Evolutionary conservation across 2,888 invertebrate genomes (phyloP).

Genomic region (Caenorhabditis doughertyi): DNA sequence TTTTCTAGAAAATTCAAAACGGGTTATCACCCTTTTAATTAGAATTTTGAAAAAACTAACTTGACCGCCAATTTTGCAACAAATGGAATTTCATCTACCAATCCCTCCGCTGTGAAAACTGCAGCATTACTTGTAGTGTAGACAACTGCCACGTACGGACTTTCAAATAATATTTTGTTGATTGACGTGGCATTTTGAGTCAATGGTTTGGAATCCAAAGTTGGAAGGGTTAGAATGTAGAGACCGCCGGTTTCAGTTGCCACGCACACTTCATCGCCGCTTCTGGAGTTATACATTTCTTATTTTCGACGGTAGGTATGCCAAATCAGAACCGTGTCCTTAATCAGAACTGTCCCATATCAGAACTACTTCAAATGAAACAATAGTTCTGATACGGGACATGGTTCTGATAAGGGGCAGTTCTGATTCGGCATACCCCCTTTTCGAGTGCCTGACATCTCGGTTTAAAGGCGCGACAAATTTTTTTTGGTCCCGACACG

Average conservation of each 20-base stretch:
- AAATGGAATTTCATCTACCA: constrained; percentile 60
- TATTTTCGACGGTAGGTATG: too few relatives aligned
- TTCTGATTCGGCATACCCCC: too few relatives aligned
- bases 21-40: too few relatives aligned
- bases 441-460: too few relatives aligned
- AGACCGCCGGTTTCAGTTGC: constrained; percentile 64
- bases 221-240: constrained; percentile 42
- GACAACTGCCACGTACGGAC: constrained; percentile 38
- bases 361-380: too few relatives aligned
- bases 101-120: constrained; percentile 34
- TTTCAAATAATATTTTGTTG: constrained; percentile 37
- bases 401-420: too few relatives aligned
- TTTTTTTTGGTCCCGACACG: too few relatives aligned
- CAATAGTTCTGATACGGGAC: too few relatives aligned
- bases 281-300: too few relatives aligned
- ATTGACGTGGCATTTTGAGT: constrained; percentile 47
- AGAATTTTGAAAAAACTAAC: background rate
- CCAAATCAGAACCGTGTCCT: too few relatives aligned
- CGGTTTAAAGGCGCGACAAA: background rate
- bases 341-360: too few relatives aligned
- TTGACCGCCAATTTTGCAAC: constrained; percentile 43
- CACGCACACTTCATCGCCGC: constrained; percentile 44
- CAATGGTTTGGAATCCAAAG: constrained; percentile 39
- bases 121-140: constrained; percentile 39
- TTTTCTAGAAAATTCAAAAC: too few relatives aligned